Conservation (phyloP, 2,888 invertebrate species). For the Megaustenia siamemsis region DNA sequence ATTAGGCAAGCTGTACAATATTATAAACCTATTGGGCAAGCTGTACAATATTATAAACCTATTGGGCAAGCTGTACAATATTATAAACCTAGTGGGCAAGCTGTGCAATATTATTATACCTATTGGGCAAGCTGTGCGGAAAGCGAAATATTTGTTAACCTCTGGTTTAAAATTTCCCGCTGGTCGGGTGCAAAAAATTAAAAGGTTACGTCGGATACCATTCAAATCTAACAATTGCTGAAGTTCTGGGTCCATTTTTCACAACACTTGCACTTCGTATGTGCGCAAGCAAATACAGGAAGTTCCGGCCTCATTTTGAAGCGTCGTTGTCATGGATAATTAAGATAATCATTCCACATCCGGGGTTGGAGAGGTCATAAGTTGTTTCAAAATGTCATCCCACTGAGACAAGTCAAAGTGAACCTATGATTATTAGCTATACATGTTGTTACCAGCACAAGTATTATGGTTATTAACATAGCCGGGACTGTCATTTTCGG, state of each 20-base stretch:
- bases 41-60: no score
- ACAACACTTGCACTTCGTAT: neutral
- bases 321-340: slow-evolving; percentile 41
- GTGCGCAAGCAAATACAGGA: slow-evolving; percentile 18
- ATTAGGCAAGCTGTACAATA: no score
- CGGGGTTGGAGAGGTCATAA: slow-evolving; percentile 31
- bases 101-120: no score
- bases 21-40: no score
- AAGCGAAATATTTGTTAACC: no score
- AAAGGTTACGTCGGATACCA: slow-evolving; percentile 36
- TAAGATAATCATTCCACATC: slow-evolving; percentile 40
- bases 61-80: no score
- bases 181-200: slow-evolving; percentile 31
- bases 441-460: neutral
- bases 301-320: neutral
- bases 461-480: no score
- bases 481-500: no score
- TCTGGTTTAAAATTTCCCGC: no score
- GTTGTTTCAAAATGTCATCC: slow-evolving; percentile 46
- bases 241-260: slow-evolving; percentile 1
- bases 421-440: neutral
- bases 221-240: neutral
- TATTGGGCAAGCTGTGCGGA: no score
- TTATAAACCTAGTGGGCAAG: no score
- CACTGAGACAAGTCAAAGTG: slow-evolving; percentile 13